Evolutionary conservation across 2,113 vertebrate species (phyloP), one percentile per base, ranked within the genome.

Genomic region (Columba janthina): DNA sequence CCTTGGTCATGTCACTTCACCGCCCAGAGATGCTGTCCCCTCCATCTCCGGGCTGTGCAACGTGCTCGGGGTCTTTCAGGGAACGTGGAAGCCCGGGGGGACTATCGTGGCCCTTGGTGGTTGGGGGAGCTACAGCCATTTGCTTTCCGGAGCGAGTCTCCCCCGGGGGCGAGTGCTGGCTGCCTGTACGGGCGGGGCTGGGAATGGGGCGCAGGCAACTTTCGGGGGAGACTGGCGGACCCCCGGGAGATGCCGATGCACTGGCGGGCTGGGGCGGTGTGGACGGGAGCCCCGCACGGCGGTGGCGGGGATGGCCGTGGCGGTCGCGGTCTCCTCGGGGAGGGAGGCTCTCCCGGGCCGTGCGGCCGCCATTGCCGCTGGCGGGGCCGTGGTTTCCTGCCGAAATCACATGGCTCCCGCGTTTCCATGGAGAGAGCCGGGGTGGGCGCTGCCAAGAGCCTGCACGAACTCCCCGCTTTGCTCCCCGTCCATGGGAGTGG

Each of bases 341-440:
- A 61, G 67, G 87, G 87, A 82, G 93, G 91, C 16, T 75, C 79
- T 90, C 46, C 62, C 46, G 25, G 71, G 71, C 75, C 85, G 8
- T 53, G 92, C 81, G 5, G 87, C 93, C 89, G 94, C 92, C 72
- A 88, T 91, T 94, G 87, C 77, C 85, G 94, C 92, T 79, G 85
- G 38, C 80, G 36, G 56, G 19, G 72, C 92, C 76, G 89, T 38
- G 75, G 91, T 93, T 97, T 97, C 96, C 97, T 97, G 95, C 80
- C 89, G 86, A 71, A 85, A 94, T 97, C 97, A 97, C 97, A 96
- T 96, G 97, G 94, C 95, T 97, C 96, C 82, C 48, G 89, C 84
- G 97, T 97, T 97, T 96, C 97, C 95, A 97, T 97, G 96, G 96
- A 94, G 95, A 97, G 94, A 71, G 93, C 94, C 84, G 82, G 96